Percentiles rank a stretch among this genome's conserved stretches.
Conservation (phyloP, 1,140 invertebrate genomes). For the Apis dorsata region DNA sequence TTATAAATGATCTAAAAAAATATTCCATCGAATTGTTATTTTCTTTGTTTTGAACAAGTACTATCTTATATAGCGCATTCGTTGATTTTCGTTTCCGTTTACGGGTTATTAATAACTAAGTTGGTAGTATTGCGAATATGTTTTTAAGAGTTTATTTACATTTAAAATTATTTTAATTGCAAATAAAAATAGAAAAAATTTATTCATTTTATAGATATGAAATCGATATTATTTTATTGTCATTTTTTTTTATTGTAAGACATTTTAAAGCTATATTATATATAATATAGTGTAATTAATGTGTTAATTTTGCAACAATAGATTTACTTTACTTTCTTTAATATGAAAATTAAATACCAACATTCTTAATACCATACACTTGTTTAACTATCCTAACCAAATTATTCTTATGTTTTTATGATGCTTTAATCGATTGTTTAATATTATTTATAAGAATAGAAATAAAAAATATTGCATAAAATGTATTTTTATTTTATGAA, state of each 20-base stretch:
- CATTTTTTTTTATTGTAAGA: background rate
- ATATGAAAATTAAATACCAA: background rate
- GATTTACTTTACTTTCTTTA: background rate
- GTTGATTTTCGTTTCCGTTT: conserved; percentile 13
- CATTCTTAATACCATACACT: too few species aligned
- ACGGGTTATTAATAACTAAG: conserved; percentile 31
- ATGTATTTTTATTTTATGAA: background rate
- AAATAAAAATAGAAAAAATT: background rate
- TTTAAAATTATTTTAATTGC: too few species aligned
- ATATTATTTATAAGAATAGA: background rate
- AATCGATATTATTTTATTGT: background rate
- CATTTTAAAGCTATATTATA: background rate
- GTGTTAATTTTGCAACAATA: background rate
- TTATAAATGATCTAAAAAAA: background rate
- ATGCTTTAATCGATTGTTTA: conserved; percentile 10
- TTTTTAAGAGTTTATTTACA: background rate
- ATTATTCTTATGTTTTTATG: background rate
- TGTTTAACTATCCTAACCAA: background rate
- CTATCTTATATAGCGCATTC: conserved; percentile 2
- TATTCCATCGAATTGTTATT: conserved; percentile 9
- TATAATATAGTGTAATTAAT: background rate
- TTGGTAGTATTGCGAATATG: conserved; percentile 16
- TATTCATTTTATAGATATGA: background rate
- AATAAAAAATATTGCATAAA: background rate
- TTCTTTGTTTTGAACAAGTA: conserved; percentile 36